Evolutionary conservation across 2,888 invertebrate species (phyloP).

Genomic region (Mesorhabditis spiculigera): DNA sequence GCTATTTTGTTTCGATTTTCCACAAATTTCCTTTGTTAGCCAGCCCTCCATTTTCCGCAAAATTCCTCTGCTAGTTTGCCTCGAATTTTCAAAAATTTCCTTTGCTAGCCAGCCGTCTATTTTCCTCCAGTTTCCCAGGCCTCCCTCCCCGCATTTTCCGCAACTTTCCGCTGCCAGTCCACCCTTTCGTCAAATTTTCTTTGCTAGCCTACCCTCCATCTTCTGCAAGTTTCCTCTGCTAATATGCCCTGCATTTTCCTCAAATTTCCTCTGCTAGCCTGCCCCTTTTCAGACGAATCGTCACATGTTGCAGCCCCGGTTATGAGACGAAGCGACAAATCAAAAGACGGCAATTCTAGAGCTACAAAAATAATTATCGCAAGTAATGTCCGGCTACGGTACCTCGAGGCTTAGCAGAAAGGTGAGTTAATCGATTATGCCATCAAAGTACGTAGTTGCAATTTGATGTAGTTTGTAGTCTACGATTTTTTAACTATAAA

Average conservation of each 20-base stretch:
- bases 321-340: not conserved
- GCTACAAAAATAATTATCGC: not conserved
- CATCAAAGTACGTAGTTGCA: not conserved
- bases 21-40: no score
- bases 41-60: no score
- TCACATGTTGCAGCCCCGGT: not conserved
- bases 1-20: no score
- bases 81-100: no score
- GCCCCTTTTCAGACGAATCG: no score
- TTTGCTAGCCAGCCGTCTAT: no score
- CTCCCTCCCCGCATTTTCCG: no score
- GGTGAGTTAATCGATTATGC: not conserved
- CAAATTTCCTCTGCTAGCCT: no score
- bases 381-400: not conserved
- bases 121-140: no score
- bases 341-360: not conserved
- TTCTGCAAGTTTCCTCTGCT: not conserved
- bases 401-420: not conserved
- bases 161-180: not conserved
- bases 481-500: conserved; percentile 9
- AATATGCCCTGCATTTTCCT: not conserved
- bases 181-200: not conserved
- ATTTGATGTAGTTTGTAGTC: no score
- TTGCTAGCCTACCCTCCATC: not conserved
- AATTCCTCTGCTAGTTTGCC: no score